A percentile compares a stretch with the other conserved stretches of the same genome.
These are phyloP conservation scores for Eupithecia dodoneata DNA, from an alignment of 2,888 invertebrate genomes.

Conservation along the genomic window DNA sequence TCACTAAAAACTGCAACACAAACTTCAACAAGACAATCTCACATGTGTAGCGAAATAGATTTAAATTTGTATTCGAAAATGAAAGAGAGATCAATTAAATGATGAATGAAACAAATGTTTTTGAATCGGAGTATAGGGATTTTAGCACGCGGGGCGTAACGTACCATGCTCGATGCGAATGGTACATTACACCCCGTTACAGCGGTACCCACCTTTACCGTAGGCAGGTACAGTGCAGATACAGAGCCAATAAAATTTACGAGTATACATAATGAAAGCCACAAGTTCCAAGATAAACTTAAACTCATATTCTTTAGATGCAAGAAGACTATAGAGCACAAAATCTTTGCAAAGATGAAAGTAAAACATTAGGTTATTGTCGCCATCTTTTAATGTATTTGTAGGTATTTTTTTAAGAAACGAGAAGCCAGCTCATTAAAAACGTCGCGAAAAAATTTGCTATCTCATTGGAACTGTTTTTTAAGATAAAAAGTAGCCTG, in stretches of 20 bases:
- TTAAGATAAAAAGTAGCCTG: too few species aligned
- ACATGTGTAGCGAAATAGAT: too few species aligned
- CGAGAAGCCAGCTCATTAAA: too few species aligned
- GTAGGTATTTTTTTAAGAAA: not conserved
- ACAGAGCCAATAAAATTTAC: not conserved
- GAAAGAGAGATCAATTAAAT: too few species aligned
- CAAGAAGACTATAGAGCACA: not conserved
- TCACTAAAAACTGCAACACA: too few species aligned
- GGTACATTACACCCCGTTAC: not conserved
- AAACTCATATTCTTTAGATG: not conserved
- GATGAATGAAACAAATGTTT: too few species aligned
- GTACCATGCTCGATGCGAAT: not conserved
- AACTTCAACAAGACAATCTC: too few species aligned
- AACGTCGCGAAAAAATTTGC: too few species aligned
- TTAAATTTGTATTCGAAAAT: too few species aligned
- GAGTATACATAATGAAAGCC: not conserved
- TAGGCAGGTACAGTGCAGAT: not conserved
- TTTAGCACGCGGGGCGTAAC: not conserved
- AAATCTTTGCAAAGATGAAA: not conserved
- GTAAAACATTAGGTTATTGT: not conserved
- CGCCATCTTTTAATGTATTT: not conserved
- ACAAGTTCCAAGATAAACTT: not conserved
- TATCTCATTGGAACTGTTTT: too few species aligned
- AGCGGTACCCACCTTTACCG: not conserved
- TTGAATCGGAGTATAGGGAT: not conserved